Evolutionary conservation across 2,888 invertebrate genomes (phyloP), one percentile per base, ranked within the genome.

Genomic region (Antheraea yamamai): DNA sequence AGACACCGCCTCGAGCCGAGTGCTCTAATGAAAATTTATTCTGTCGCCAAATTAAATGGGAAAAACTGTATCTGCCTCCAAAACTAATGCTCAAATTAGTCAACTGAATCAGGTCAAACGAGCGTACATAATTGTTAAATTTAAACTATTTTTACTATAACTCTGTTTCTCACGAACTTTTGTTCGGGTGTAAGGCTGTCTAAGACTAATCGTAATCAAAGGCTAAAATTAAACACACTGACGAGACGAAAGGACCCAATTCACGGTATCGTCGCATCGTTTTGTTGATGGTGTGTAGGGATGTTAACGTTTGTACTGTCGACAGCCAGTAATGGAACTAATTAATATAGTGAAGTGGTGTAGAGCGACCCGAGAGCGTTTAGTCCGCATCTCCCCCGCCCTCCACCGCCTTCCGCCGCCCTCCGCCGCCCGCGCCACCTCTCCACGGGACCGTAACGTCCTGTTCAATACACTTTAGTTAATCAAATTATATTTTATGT

Each of bases 401-500:
- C 0, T 16, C 55, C 18, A 6, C 55, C 55, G 16, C 55, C 16
- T 16, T 16, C 64, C 30, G 23, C 10, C 23, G 1, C 55, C 20
- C 0, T 16, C 55, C 18, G 0, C 55, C 55, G 16, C 55, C 16
- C 20, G 55, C 8, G 10, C 61, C 61, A 3, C 61, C 18, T 12
- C 61, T 2, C 23, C 61, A 10, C 47, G 18, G 20, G 52, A 35
- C 26, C 52, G 6, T 26, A 72, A 72, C n/a, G 61, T 61, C 10
- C 23, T 61, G 23, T 61, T 61, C 64, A 14, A 66, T 66, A 30
- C 64, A 66, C 30, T 66, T 30, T 30, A 30, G 64, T 66, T 66
- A 66, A 66, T 66, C 64, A 66, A 66, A 66, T 66, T 30, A 66
- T 66, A 66, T 66, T 66, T 66, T 66, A 66, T 66, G 64, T 66